Evolutionary conservation across 2,113 vertebrate species (phyloP), one percentile per base, ranked within the genome.

Genomic region (Phyllopteryx taeniolatus): DNA sequence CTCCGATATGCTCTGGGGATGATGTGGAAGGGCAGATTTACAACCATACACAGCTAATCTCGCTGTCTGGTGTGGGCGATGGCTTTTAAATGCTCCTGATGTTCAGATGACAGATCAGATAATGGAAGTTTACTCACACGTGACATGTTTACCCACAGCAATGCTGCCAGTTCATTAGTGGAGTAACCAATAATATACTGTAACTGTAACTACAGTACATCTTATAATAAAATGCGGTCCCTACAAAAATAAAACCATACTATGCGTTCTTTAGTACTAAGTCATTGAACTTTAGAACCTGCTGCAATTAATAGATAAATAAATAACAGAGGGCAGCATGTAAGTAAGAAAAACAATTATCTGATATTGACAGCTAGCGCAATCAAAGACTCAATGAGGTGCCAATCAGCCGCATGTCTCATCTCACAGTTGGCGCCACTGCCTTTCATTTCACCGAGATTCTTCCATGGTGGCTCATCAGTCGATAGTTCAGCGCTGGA

Each of bases 371-470:
- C 92, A 87, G 88, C 83, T 68, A 80, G 82, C 67, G 90, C 89
- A 93, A 93, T 93, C 91, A 93, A 87, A 91, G 85, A 91, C 91
- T 88, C 91, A 82, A 91, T 89, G 85, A 87, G 91, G 87, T 91
- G 91, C 91, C 93, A 94, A 94, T 93, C 92, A 93, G 88, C 77
- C 78, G 80, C 85, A 82, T 86, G 88, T 88, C 89, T 89, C 81
- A 80, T 31, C 68, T 77, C 63, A 73, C 75, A 5, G 75, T 68
- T 12, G 53, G 75, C 33, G 74, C 83, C 56, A 75, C 85, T 83
- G 85, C 84, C 88, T 93, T 90, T 93, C 88, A 92, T 91, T 90
- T 91, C 27, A 74, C 86, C 86, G 80, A 85, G 89, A 90, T 84
- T 85, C 83, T 85, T 77, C 78, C 62, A 20, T 62, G 80, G 82